Evolutionary conservation across 2,113 vertebrate species (phyloP).

Genomic region (Nothobranchius furzeri): DNA sequence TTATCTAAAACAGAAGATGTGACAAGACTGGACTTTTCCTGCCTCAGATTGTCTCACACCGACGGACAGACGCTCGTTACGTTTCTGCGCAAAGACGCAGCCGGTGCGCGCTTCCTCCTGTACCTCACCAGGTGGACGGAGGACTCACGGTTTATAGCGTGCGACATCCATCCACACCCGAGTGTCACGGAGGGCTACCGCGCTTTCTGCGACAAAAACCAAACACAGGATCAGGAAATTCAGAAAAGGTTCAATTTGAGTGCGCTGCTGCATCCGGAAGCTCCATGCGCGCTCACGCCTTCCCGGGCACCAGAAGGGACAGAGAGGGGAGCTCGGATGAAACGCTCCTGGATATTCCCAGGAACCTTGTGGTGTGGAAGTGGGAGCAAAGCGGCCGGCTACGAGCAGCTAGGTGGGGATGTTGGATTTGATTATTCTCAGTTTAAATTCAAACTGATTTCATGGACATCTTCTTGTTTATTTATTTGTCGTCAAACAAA

Average conservation of each 20-base stretch:
- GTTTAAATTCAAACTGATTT: no score
- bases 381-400: conserved; percentile 78
- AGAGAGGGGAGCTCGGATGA: conserved; percentile 32
- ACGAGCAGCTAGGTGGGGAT: conserved; percentile 83
- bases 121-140: conserved; percentile 77
- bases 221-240: neutral
- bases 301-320: neutral
- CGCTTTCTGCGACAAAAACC: conserved; percentile 54
- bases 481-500: no score
- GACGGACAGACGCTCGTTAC: conserved; percentile 37
- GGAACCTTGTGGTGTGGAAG: conserved; percentile 91
- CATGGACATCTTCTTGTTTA: no score
- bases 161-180: conserved; percentile 40
- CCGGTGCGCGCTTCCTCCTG: conserved; percentile 31
- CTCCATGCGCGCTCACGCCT: conserved; percentile 44
- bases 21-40: conserved; percentile 41
- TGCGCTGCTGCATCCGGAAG: conserved; percentile 9
- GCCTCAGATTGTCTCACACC: conserved; percentile 43
- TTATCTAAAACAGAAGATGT: conserved; percentile 12
- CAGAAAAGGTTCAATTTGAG: conserved; percentile 44
- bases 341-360: conserved; percentile 84
- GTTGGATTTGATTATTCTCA: neutral
- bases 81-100: conserved; percentile 36
- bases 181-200: conserved; percentile 46
- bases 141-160: conserved; percentile 48